Base-by-base conservation (phyloP, 1,140 invertebrate genomes). In the Diorhabda sublineata region DNA sequence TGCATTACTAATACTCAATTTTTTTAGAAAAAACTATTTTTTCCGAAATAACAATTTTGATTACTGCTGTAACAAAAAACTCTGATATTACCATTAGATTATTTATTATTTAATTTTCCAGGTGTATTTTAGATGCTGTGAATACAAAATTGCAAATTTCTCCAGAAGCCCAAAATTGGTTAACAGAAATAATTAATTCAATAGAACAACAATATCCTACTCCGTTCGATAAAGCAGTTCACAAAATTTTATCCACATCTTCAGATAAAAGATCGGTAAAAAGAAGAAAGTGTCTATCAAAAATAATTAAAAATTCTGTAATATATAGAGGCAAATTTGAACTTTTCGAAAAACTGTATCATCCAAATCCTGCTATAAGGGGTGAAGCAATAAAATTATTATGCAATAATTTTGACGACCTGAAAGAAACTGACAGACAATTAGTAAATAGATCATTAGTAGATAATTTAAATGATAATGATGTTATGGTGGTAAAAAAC, bases 261-360 rank as follows among this genome's bases (percentile, higher is more conserved):
- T 61, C 62, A 3, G 44, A 56, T 47, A 69, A 62, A 47, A 57
- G 61, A 68, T 62, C 47, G 43, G 45, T 67, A 42, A 71, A 71
- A 11, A 47, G 65, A 42, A 67, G 70, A 45, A 72, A 71, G 60
- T 63, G 42, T 52, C 64, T 78, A 9, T 63, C 70, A 41, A 75
- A 75, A 62, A 68, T 78, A 42, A 45, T 78, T 7, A 66, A 68
- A 45, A 71, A 71, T 67, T 59, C 61, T 8, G 47, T 69, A 41
- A 67, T 45, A 4, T 57, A 67, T 42, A 45, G 71, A 58, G 67
- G 67, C 57, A 73, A 71, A 67, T 75, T 73, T 58, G 84, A 86
- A 11, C 81, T 90, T 0, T 88, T 91, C 69, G 84, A 89, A 75
- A 88, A 88, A 61, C 77, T 92, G 2, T 88, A 89, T 73, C 88